These are phyloP conservation scores for Bujurquina vittata DNA, from an alignment of 2,113 vertebrate species.

Conservation along the genomic window DNA sequence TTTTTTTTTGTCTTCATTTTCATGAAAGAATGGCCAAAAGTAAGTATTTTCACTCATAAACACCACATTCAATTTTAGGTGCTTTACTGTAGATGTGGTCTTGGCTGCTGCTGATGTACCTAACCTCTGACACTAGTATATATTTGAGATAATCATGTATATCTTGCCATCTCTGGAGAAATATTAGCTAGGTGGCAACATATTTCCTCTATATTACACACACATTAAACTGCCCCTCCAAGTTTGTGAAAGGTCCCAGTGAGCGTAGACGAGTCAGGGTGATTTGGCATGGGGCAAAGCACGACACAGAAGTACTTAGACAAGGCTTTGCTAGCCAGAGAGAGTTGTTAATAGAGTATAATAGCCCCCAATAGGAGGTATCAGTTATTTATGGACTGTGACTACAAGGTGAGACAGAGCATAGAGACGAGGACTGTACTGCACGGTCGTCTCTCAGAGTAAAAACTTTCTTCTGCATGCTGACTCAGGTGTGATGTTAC, in stretches of 20 bases:
- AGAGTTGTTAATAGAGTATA: conserved; percentile 57
- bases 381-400: conserved; percentile 63
- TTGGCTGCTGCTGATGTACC: neutral
- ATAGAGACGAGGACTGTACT: neutral
- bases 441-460: neutral
- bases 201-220: conserved; percentile 41
- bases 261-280: neutral
- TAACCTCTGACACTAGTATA: conserved; percentile 14
- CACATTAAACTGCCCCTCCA: conserved; percentile 36
- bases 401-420: conserved; percentile 51
- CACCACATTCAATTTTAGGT: neutral
- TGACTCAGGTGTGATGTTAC: conserved; percentile 33
- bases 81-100: neutral
- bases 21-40: neutral
- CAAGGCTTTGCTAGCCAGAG: conserved; percentile 41
- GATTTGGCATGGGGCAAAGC: conserved; percentile 45
- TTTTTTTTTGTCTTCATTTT: neutral
- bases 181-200: conserved; percentile 36
- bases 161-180: conserved; percentile 20
- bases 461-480: neutral
- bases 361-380: conserved; percentile 49
- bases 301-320: conserved; percentile 44
- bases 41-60: neutral
- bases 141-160: conserved; percentile 33
- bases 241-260: conserved; percentile 52